Evolutionary conservation across 92 coral and sea anemone genomes (phyloP).

Genomic region (Porites divaricata): DNA sequence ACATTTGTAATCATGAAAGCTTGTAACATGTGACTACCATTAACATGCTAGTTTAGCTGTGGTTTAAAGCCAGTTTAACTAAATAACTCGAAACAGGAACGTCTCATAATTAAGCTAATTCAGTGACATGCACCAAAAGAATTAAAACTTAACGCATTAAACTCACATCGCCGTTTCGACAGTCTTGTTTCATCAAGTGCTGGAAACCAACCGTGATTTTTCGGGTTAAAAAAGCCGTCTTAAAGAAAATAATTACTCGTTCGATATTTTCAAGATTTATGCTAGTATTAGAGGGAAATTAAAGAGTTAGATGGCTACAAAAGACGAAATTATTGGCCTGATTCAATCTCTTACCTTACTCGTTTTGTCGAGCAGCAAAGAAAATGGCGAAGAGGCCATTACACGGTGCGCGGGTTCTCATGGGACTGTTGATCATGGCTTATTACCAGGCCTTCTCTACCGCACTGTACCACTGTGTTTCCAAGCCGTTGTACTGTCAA

Average conservation of each 20-base stretch:
- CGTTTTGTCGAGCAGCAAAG: conserved; percentile 67
- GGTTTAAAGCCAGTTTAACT: neutral
- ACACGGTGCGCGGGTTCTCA: conserved; percentile 50
- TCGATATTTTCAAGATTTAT: neutral
- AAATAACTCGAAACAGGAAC: neutral
- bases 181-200: neutral
- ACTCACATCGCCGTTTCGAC: neutral
- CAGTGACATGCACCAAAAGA: neutral
- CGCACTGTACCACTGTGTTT: too few species aligned
- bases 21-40: neutral
- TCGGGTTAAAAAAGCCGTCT: neutral
- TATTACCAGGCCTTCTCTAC: neutral
- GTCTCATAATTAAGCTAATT: neutral
- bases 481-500: too few species aligned
- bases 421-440: conserved; percentile 37
- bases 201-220: neutral
- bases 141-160: neutral
- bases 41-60: neutral
- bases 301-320: conserved; percentile 44
- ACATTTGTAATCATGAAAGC: neutral
- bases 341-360: conserved; percentile 66
- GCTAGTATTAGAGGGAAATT: neutral
- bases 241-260: neutral
- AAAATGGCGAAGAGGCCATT: conserved; percentile 88
- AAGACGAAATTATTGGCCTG: conserved; percentile 10